These are phyloP conservation scores for Gallinago stenura DNA, from an alignment of 2,797 vertebrate genomes.

Conservation along the genomic window DNA sequence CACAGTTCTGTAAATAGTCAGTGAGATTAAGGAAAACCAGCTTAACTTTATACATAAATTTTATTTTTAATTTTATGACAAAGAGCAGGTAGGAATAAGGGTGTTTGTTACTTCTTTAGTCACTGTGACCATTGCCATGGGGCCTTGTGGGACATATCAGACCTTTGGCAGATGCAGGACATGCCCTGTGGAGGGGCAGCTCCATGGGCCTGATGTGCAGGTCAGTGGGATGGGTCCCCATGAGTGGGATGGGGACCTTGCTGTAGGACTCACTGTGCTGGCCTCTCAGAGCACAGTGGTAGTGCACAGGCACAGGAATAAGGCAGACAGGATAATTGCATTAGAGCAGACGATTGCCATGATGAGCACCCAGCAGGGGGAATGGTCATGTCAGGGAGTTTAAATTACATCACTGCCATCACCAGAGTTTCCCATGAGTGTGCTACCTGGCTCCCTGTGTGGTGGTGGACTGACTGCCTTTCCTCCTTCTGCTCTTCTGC, in stretches of 20 bases:
- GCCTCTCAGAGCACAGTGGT: fast-evolving
- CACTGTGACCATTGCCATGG: fast-evolving
- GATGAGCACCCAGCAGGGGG: not conserved
- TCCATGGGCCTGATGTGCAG: not conserved
- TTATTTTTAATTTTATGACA: too few species aligned
- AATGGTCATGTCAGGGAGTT: not conserved
- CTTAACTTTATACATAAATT: not conserved
- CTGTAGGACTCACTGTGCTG: fast-evolving
- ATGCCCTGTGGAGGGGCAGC: not conserved
- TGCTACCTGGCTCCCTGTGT: not conserved
- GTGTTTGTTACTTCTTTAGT: not conserved
- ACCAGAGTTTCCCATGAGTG: not conserved
- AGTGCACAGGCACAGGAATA: not conserved
- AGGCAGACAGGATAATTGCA: fast-evolving
- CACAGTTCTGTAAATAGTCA: not conserved
- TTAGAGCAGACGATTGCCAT: fast-evolving
- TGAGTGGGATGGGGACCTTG: not conserved
- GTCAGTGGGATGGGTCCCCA: not conserved
- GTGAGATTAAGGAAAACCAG: not conserved
- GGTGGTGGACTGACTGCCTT: fast-evolving
- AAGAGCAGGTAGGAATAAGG: not conserved
- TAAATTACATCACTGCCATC: not conserved
- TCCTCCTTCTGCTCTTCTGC: not conserved
- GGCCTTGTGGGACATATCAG: not conserved
- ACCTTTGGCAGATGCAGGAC: not conserved